Evolutionary conservation across 2,888 invertebrate genomes (phyloP), one percentile per base, ranked within the genome.

Genomic region (Parnassius smintheus): DNA sequence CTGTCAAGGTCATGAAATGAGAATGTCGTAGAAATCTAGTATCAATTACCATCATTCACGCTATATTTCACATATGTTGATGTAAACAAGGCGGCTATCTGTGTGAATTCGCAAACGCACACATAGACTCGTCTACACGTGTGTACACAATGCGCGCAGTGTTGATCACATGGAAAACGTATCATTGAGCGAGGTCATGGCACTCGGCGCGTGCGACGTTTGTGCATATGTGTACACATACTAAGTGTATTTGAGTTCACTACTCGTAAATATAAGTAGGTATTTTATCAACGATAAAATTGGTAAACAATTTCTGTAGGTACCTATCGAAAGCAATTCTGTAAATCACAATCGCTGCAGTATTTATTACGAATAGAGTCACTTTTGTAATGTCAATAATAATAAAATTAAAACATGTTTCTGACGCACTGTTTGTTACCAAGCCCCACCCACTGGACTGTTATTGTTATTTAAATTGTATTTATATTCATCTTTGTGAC

Each of bases 181-280:
- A 86, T 88, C 89, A 89, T 89, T 90, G 90, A 88, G 88, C 76
- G 86, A 89, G 90, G 90, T 90, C 90, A 88, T 88, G 90, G 89
- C 88, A 84, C 90, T 79, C 86, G 77, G 78, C 86, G 86, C 85
- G 85, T 85, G 86, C 86, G 81, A 78, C 59, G 70, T 62, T 49
- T 13, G 1, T 49, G 13, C 2, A 59, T 18, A 42, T 35, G 35
- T 66, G 63, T 65, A 50, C 51, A 52, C 48, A 49, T 49, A 35
- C 8, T 45, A 46, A 46, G 22, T 49, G 49, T 22, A n/a, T 42
- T 51, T 22, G 53, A 49, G 49, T 60, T 60, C 55, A 61, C 56
- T 35, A 50, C 56, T 35, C 51, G 35, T 51, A 25, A 56, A 50
- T 13, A 51, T 51, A 41, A 56, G 22, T 53, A 35, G 13, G 45